Evolutionary conservation across 1,140 invertebrate species (phyloP), one percentile per base, ranked within the genome.

Genomic region (Drosophila lacteicornis): DNA sequence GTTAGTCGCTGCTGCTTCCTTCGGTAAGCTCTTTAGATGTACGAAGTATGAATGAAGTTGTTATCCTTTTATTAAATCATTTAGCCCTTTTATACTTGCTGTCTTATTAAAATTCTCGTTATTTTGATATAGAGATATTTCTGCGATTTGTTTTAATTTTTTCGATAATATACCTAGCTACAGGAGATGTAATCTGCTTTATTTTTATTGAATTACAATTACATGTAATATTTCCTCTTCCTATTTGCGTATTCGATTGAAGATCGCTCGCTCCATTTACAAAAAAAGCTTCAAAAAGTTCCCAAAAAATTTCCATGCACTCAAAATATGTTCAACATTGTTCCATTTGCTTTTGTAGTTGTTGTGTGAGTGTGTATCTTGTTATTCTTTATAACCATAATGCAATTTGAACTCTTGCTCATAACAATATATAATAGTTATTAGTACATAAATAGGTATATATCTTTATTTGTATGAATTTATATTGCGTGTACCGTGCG

Each of bases 281-380:
- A 83, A 85, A 82, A 86, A 87, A 87, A 87, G 84, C 84, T 38
- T 87, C 85, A 87, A 87, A 87, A 87, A 87, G 73, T 87, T 87
- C 73, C 75, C 75, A 87, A 83, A 88, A 88, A 73, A 59, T 53
- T 63, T 55, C 73, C 57, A 58, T 66, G 83, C 83, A 87, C 70
- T 87, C 83, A 86, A 86, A 86, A 86, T 86, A 86, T 88, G 84
- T 87, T 87, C 84, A 87, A 87, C 84, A 84, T 84, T 87, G 84
- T 87, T 87, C 84, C 84, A 87, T 87, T 87, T 87, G 84, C 84
- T 75, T 86, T 86, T 49, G 56, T 81, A 53, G 57, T 75, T 55
- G 30, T 74, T 38, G 55, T 68, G 42, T 68, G 46, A 17, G 40
- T 70, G 55, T 68, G 25, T 42, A 38, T 19, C 17, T 38, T 45